Conservation (phyloP, 2,797 vertebrate species). For the Austrolebias charrua region DNA sequence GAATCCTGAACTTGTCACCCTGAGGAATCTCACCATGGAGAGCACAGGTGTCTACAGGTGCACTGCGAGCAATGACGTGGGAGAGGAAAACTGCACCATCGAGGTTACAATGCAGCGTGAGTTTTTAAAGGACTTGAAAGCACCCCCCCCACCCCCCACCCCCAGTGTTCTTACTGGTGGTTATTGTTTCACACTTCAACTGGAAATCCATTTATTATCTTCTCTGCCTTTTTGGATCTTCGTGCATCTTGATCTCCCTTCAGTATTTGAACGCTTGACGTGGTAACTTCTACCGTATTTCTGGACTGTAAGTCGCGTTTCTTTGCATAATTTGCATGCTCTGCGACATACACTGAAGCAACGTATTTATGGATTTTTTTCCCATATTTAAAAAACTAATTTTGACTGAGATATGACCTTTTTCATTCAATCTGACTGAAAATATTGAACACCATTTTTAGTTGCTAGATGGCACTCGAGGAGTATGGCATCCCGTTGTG, state of each 20-base stretch:
- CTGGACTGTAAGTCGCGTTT: no score
- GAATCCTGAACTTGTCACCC: slow-evolving; percentile 87
- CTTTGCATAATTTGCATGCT: no score
- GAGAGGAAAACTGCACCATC: slow-evolving; percentile 88
- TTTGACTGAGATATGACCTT: no score
- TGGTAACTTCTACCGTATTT: slow-evolving; percentile 4
- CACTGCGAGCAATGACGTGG: slow-evolving; percentile 91
- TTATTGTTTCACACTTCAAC: slow-evolving; percentile 66
- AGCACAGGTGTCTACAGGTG: slow-evolving; percentile 92
- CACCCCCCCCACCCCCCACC: no score
- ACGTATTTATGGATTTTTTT: no score
- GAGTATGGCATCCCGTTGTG: no score
- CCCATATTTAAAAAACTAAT: no score
- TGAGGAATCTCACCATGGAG: slow-evolving; percentile 90
- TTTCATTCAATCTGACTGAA: no score
- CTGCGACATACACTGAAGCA: no score
- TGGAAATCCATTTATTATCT: slow-evolving; percentile 57
- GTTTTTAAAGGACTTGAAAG: slow-evolving; percentile 58
- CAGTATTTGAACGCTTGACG: slow-evolving; percentile 33
- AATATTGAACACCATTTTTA: no score
- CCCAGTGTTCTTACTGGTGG: no score
- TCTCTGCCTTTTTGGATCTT: slow-evolving; percentile 8
- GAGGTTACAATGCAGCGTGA: slow-evolving; percentile 91
- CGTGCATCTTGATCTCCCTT: background rate
- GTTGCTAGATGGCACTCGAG: no score